Percentiles rank a stretch among this genome's conserved stretches.
Conservation (phyloP, 2,888 invertebrate genomes). For the Abscondita cerata region DNA sequence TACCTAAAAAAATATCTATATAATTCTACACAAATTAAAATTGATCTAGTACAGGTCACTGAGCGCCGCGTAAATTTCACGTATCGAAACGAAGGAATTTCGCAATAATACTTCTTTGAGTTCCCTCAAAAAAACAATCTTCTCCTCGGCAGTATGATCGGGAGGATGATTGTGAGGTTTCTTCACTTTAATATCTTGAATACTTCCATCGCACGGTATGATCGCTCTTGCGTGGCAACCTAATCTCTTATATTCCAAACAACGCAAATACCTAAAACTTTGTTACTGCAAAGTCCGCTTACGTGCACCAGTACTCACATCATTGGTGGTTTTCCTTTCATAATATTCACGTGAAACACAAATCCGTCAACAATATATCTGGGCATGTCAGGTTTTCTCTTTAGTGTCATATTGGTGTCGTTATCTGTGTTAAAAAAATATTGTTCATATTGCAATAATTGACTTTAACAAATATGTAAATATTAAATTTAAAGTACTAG, state of each 20-base stretch:
- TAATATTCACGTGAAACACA: slow-evolving; percentile 57
- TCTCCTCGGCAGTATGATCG: slow-evolving; percentile 55
- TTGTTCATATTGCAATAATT: slow-evolving; percentile 13
- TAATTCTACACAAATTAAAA: too few relatives aligned
- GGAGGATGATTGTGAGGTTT: slow-evolving; percentile 56
- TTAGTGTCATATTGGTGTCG: slow-evolving; percentile 24
- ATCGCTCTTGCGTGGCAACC: slow-evolving; percentile 56
- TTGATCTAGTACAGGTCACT: slow-evolving; percentile 54
- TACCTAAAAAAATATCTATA: slow-evolving; percentile 50
- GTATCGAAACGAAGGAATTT: slow-evolving; percentile 46
- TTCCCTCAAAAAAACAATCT: slow-evolving; percentile 54
- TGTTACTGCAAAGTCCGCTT: background rate
- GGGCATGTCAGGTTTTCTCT: slow-evolving; percentile 54
- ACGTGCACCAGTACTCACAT: slow-evolving; percentile 48
- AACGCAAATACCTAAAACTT: slow-evolving; percentile 51
- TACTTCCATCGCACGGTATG: slow-evolving; percentile 53
- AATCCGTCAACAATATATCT: slow-evolving; percentile 57
- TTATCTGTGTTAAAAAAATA: slow-evolving; percentile 43
- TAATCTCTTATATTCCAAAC: slow-evolving; percentile 55
- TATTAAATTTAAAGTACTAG: background rate
- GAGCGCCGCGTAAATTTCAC: slow-evolving; percentile 50
- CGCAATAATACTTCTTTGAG: slow-evolving; percentile 51
- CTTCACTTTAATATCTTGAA: slow-evolving; percentile 54
- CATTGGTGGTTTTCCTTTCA: slow-evolving; percentile 56
- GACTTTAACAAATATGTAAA: background rate